Evolutionary conservation across 2,113 vertebrate genomes (phyloP).

Genomic region (Ginglymostoma cirratum): DNA sequence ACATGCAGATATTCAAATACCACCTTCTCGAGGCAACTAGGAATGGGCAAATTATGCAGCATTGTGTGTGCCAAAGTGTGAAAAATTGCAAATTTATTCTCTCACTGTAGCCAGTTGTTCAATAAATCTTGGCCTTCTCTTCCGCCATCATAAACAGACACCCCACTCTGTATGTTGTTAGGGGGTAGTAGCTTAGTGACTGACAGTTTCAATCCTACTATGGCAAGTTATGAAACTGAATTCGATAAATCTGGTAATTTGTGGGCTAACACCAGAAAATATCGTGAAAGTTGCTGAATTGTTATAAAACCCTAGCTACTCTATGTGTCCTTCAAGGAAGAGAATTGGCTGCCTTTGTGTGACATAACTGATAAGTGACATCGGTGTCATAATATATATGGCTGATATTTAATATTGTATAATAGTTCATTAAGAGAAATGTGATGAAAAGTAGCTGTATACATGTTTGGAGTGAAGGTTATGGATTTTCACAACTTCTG

Average conservation of each 20-base stretch:
- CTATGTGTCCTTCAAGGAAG: not conserved
- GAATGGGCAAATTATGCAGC: not conserved
- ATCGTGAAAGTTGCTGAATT: not conserved
- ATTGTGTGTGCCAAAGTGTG: not conserved
- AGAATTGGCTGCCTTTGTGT: not conserved
- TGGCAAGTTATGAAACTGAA: not conserved
- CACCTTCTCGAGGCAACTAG: not conserved
- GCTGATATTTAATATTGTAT: not conserved
- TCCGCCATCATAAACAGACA: not conserved
- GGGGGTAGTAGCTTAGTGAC: not conserved
- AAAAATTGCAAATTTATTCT: not conserved
- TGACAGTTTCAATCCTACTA: not conserved
- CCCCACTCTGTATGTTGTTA: not conserved
- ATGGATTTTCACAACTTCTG: not conserved
- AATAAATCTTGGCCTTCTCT: not conserved
- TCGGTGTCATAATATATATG: not conserved
- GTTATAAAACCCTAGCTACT: not conserved
- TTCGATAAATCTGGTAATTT: not conserved
- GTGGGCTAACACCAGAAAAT: not conserved
- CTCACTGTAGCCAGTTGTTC: not conserved
- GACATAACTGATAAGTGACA: not conserved
- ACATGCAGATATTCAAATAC: not conserved
- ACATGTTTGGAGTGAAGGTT: not conserved
- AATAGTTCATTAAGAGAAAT: not conserved
- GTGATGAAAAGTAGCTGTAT: not conserved